phyloP scores from a whole-genome alignment of 1,140 invertebrate species.

The Aphidius ervi region DNA sequence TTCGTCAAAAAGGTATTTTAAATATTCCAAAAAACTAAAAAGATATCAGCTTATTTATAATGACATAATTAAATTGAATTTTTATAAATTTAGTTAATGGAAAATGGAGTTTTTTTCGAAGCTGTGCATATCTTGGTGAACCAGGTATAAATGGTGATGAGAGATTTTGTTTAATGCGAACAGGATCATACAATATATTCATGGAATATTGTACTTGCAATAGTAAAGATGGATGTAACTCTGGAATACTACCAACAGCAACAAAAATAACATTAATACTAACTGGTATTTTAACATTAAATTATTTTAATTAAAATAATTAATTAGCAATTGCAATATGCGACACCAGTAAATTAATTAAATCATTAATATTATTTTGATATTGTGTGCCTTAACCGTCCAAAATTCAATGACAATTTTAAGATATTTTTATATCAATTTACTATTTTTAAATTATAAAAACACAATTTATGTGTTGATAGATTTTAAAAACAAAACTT shows the following conservation, averaged over 20 bases:
- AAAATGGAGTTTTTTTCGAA: slow-evolving; percentile 84
- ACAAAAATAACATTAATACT: slow-evolving; percentile 23
- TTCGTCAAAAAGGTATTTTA: slow-evolving; percentile 79
- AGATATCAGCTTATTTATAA: slow-evolving; percentile 1
- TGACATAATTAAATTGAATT: not conserved
- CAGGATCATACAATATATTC: slow-evolving; percentile 89
- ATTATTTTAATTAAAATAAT: slow-evolving; percentile 9
- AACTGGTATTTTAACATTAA: slow-evolving; percentile 21
- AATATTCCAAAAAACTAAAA: not conserved
- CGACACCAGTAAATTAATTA: not conserved
- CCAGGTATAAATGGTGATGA: slow-evolving; percentile 87
- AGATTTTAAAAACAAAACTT: too few species aligned
- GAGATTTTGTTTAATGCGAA: slow-evolving; percentile 84
- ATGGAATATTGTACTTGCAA: slow-evolving; percentile 91
- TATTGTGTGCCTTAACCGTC: too few species aligned
- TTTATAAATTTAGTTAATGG: slow-evolving; percentile 68
- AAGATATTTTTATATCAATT: too few species aligned
- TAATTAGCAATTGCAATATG: not conserved
- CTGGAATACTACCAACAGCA: slow-evolving; percentile 40
- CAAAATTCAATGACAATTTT: too few species aligned
- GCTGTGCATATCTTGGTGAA: slow-evolving; percentile 85
- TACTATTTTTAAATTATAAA: too few species aligned
- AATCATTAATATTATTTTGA: not conserved
- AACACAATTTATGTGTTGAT: too few species aligned
- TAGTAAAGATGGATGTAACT: slow-evolving; percentile 87